Conservation (phyloP, 1,140 invertebrate genomes). For the Eupeodes corollae region DNA sequence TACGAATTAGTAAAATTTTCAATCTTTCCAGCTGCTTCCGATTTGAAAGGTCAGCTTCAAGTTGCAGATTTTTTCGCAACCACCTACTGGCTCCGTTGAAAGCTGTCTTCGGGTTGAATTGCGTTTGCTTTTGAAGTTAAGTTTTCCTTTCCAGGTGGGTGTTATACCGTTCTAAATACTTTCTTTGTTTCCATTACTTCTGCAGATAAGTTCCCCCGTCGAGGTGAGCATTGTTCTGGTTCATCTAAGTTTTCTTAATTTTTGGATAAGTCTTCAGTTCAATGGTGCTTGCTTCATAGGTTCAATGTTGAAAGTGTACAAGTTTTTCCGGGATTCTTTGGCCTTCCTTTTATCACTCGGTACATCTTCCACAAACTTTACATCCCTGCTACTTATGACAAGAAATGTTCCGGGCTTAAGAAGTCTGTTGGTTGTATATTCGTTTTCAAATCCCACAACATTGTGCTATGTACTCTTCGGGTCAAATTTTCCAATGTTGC, state of each 20-base stretch:
- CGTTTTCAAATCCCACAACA: conserved; percentile 4
- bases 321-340: background rate
- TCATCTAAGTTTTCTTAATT: too few species aligned
- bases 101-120: background rate
- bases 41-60: too few species aligned
- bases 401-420: conserved; percentile 11
- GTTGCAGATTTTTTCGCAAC: too few species aligned
- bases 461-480: background rate
- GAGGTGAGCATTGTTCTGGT: background rate
- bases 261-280: conserved; percentile 6
- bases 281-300: too few species aligned
- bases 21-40: too few species aligned
- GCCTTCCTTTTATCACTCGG: background rate
- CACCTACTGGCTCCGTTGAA: too few species aligned
- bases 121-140: too few species aligned
- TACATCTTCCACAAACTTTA: conserved; percentile 3
- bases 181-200: background rate
- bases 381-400: conserved; percentile 16
- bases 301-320: background rate
- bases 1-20: too few species aligned
- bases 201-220: background rate
- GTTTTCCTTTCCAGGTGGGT: too few species aligned
- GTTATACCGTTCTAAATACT: too few species aligned
- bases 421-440: conserved; percentile 3
- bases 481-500: conserved; percentile 4